Base-by-base conservation (phyloP, 2,113 vertebrate genomes). In the Hiodon tergisus region DNA sequence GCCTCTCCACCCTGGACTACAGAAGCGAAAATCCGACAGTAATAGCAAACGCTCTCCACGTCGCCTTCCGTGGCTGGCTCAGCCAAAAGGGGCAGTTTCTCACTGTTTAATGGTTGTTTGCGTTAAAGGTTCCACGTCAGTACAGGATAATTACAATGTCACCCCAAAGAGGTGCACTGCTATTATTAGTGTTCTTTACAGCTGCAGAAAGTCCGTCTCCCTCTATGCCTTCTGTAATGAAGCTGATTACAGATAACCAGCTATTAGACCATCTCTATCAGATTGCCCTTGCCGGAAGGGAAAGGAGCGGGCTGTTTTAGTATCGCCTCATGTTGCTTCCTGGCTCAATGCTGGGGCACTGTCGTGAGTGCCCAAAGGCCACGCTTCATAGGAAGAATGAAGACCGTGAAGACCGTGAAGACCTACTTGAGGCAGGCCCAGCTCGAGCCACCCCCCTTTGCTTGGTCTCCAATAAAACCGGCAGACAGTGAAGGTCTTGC, bases 241-340 rank as follows among this genome's bases (percentile, higher is more conserved):
- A 83, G 82, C 78, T 78, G 82, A 79, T 78, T 73, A 78, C 79
- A 76, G 86, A 86, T 83, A 84, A 79, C 58, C 80, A 81, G 80
- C 87, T 86, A 86, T 86, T 89, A 87, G 83, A 85, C 80, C 68
- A 17, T 69, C 76, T 82, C 78, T 79, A 83, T 82, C 73, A 78
- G 77, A 85, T 85, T 78, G 80, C 59, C 82, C 79, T 84, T 78
- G 81, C 13, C 16, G 31, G 48, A 68, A n/a, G 47, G 53, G 31
- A 57, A 6, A 47, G 6, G 65, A 16, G 61, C 17, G 7, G 13
- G 63, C 17, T 10, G 31, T 10, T 54, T 17, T 69, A 53, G 8
- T 52, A 17, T 9, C 5, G 17, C 11, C 6, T 4, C 3, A 10
- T 13, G 52, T 16, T n/a, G n/a, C 67, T 17, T 53, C 67, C 52